phyloP scores from a whole-genome alignment of 2,113 vertebrate genomes.

The Myiagra hebetior region DNA sequence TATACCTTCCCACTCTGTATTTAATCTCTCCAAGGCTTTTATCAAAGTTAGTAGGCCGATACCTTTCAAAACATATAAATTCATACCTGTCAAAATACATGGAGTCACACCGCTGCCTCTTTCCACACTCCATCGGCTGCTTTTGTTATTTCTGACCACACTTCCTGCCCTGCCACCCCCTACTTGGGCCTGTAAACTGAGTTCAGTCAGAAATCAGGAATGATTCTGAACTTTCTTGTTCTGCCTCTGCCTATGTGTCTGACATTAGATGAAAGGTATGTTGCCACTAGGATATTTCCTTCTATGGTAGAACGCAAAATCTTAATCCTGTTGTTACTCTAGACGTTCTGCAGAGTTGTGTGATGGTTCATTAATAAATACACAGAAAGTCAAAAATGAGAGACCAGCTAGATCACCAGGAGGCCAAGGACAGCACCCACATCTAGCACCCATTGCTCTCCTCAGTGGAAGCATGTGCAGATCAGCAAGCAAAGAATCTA shows the following conservation, averaged over 20 bases:
- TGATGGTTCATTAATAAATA: background rate
- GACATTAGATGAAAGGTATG: background rate
- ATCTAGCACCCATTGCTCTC: background rate
- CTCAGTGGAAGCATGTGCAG: background rate
- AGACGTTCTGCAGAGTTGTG: background rate
- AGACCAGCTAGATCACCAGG: background rate
- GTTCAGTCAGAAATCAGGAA: background rate
- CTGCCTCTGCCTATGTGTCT: background rate
- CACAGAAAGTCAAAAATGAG: background rate
- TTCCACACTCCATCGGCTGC: constrained; percentile 11
- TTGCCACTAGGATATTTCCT: background rate
- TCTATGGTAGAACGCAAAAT: background rate
- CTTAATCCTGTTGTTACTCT: background rate
- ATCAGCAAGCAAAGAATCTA: background rate
- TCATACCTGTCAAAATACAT: background rate
- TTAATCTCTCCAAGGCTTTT: background rate
- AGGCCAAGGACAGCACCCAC: background rate
- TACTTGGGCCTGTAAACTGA: background rate
- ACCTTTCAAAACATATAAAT: background rate
- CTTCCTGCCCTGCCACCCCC: background rate
- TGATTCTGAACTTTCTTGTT: background rate
- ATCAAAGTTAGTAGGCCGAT: background rate
- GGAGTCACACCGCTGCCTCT: background rate
- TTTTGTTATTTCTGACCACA: background rate
- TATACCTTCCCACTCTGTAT: background rate